phyloP scores from a whole-genome alignment of 2,888 invertebrate species.

The Agonum fuliginosum region DNA sequence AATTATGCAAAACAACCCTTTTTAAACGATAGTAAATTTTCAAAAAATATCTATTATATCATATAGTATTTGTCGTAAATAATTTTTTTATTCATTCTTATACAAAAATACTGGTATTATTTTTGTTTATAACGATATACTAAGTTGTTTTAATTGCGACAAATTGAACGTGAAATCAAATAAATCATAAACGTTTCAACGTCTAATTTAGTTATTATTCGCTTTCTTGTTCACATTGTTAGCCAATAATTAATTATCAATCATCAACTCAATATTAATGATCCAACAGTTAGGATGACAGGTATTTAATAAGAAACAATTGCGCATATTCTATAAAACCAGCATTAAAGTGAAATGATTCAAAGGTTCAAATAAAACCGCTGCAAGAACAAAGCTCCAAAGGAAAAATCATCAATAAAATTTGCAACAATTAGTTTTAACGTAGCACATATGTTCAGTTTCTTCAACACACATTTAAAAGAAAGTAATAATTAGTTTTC shows the following conservation, averaged over 20 bases:
- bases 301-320: constrained; percentile 21
- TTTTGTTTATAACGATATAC: too few relatives aligned
- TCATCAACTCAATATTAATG: constrained; percentile 35
- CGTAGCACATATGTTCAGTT: neutral
- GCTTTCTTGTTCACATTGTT: constrained; percentile 27
- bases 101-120: too few relatives aligned
- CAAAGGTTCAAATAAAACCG: neutral
- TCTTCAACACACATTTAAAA: constrained; percentile 12
- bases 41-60: too few relatives aligned
- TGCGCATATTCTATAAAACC: neutral
- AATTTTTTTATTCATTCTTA: too few relatives aligned
- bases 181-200: constrained; percentile 11
- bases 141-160: too few relatives aligned
- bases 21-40: too few relatives aligned
- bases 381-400: constrained; percentile 1
- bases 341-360: constrained; percentile 25
- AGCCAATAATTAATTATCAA: constrained; percentile 19
- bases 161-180: constrained; percentile 32
- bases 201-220: constrained; percentile 33
- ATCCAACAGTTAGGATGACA: constrained; percentile 20
- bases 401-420: constrained; percentile 4
- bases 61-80: too few relatives aligned
- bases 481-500: constrained; percentile 26
- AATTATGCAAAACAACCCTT: too few relatives aligned
- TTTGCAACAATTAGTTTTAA: constrained; percentile 26